A percentile compares a stretch with the other conserved stretches of the same genome.
Conservation (phyloP, 2,888 invertebrate species). For the Disparrhopalites patrizii region DNA sequence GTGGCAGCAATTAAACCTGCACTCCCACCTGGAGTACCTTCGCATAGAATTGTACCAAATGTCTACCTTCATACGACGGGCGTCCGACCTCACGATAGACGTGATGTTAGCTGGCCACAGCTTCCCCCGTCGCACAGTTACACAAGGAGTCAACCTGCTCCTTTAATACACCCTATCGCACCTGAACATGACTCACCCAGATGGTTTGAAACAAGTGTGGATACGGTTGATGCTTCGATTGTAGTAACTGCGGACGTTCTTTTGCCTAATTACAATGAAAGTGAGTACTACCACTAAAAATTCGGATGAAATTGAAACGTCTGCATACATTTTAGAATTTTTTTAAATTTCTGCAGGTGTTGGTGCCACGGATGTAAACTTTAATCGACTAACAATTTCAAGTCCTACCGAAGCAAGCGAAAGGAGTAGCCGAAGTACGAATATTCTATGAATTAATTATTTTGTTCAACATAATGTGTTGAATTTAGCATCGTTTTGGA, state of each 20-base stretch:
- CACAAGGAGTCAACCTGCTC: slow-evolving; percentile 17
- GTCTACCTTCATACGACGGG: neutral
- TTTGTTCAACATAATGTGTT: too few species aligned
- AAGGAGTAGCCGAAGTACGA: slow-evolving; percentile 28
- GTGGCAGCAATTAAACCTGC: neutral
- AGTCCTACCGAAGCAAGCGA: slow-evolving; percentile 49
- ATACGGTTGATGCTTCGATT: slow-evolving; percentile 7
- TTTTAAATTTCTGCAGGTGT: neutral
- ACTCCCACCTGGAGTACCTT: neutral
- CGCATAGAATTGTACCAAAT: slow-evolving; percentile 2
- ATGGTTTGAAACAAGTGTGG: slow-evolving; percentile 14
- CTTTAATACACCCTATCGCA: neutral
- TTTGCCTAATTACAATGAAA: slow-evolving; percentile 4
- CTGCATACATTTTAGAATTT: neutral
- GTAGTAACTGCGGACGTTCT: neutral
- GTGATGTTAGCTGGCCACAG: neutral
- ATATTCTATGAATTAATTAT: too few species aligned
- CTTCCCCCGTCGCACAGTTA: slow-evolving; percentile 14
- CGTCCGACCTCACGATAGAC: neutral
- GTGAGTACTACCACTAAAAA: neutral
- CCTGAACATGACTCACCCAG: neutral
- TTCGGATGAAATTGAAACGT: neutral
- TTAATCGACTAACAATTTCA: slow-evolving; percentile 44
- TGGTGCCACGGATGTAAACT: slow-evolving; percentile 23
- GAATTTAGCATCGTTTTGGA: too few species aligned